A percentile compares a stretch with the other conserved stretches of the same genome.
Evolutionary conservation across 2,888 invertebrate genomes (phyloP).

Genomic region (Muschampia plurimacula): DNA sequence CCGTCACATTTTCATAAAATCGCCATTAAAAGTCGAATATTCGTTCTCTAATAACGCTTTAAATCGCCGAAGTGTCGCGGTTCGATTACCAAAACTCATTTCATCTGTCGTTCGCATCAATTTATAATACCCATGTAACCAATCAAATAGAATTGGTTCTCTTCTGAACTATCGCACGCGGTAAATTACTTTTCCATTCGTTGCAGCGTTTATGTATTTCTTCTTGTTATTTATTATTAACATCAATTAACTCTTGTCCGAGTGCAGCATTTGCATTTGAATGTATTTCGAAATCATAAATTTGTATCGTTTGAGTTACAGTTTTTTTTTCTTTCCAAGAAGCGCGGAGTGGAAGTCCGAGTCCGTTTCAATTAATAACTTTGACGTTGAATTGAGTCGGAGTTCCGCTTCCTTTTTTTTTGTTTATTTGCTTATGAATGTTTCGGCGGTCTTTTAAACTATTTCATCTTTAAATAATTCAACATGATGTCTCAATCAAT

Average conservation of each 20-base stretch:
- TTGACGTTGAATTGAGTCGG: conserved; percentile 21
- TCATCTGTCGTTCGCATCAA: conserved; percentile 44
- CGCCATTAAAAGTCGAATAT: conserved; percentile 47
- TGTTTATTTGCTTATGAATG: conserved; percentile 24
- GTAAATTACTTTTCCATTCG: conserved; percentile 63
- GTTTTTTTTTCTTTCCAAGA: conserved; percentile 47
- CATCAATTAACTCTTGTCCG: conserved; percentile 69
- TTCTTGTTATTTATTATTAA: conserved; percentile 71
- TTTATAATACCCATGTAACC: conserved; percentile 52
- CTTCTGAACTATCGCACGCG: conserved; percentile 54
- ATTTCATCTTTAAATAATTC: conserved; percentile 1
- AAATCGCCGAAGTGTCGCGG: conserved; percentile 42
- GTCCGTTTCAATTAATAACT: conserved; percentile 31
- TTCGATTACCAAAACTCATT: conserved; percentile 45
- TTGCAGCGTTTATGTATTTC: conserved; percentile 45
- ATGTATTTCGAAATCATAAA: conserved; percentile 69
- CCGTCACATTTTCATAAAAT: conserved; percentile 49
- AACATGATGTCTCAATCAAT: conserved; percentile 11
- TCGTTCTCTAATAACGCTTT: conserved; percentile 43
- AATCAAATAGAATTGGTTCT: conserved; percentile 58
- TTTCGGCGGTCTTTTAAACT: conserved; percentile 9
- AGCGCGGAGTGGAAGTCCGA: conserved; percentile 23
- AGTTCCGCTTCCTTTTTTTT: conserved; percentile 23
- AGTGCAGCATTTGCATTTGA: conserved; percentile 66
- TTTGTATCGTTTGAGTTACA: conserved; percentile 52